Evolutionary conservation across 2,797 vertebrate species (phyloP).

Genomic region (Garrulus glandarius): DNA sequence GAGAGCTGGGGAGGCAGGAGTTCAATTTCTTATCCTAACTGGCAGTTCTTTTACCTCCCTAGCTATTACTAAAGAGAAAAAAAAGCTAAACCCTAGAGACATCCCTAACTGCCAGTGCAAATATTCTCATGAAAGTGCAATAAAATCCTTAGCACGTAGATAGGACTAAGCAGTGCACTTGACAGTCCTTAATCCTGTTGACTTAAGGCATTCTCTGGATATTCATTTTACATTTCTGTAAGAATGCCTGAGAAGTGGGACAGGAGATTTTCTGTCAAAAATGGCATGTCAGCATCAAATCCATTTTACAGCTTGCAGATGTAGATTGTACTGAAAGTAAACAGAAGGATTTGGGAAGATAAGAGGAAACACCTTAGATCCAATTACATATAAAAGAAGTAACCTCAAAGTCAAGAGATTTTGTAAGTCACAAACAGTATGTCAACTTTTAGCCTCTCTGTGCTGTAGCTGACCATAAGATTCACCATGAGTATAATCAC

Average conservation of each 20-base stretch:
- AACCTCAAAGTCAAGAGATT: neutral
- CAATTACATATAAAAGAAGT: neutral
- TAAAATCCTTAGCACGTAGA: conserved; percentile 34
- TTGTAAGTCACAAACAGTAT: neutral
- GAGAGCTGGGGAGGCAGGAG: neutral
- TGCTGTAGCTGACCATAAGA: neutral
- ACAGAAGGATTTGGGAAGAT: neutral
- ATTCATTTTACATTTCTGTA: neutral
- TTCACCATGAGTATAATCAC: neutral
- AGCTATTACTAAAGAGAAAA: neutral
- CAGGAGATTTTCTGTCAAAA: neutral
- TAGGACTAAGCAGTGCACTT: conserved; percentile 27
- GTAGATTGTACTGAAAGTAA: neutral
- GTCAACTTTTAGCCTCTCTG: neutral
- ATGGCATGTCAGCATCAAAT: neutral
- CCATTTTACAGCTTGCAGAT: neutral
- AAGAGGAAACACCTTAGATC: neutral
- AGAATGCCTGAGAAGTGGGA: conserved; percentile 6
- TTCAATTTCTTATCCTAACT: neutral
- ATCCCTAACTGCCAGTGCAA: neutral
- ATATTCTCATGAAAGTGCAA: conserved; percentile 13
- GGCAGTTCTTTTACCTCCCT: neutral
- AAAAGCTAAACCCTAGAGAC: neutral
- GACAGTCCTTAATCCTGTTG: conserved; percentile 59
- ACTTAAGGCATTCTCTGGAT: conserved; percentile 21